Evolutionary conservation across 2,797 vertebrate genomes (phyloP).

Genomic region (Rhabdophis nuchalis): DNA sequence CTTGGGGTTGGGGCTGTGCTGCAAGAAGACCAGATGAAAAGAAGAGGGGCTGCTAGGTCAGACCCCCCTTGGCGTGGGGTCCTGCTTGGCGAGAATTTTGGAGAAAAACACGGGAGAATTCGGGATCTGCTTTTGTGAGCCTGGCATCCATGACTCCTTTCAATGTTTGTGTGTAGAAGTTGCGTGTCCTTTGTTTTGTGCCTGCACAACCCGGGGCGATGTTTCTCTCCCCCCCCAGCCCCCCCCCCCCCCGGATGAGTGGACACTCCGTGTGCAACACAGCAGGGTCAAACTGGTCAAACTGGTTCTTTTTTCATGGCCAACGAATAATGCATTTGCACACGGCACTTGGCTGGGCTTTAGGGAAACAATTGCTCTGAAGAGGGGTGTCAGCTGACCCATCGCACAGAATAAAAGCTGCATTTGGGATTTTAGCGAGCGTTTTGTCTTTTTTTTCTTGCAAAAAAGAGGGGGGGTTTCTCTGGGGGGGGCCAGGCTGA

Average conservation of each 20-base stretch:
- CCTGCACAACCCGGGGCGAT: fast-evolving
- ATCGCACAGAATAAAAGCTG: neutral
- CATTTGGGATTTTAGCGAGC: neutral
- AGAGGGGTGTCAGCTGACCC: neutral
- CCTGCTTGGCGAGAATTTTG: neutral
- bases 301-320: neutral
- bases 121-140: neutral
- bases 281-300: too few species aligned
- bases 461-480: too few species aligned
- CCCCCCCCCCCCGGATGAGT: neutral
- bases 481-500: neutral
- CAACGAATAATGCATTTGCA: neutral
- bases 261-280: neutral
- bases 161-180: neutral
- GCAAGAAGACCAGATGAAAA: neutral
- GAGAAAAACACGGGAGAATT: too few species aligned
- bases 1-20: neutral
- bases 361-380: neutral
- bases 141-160: too few species aligned
- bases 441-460: neutral
- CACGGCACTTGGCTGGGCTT: fast-evolving
- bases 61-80: neutral
- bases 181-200: neutral
- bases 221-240: neutral
- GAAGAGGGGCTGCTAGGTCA: neutral